Evolutionary conservation across 92 coral and sea anemone genomes (phyloP).

Genomic region (Montipora capitata): DNA sequence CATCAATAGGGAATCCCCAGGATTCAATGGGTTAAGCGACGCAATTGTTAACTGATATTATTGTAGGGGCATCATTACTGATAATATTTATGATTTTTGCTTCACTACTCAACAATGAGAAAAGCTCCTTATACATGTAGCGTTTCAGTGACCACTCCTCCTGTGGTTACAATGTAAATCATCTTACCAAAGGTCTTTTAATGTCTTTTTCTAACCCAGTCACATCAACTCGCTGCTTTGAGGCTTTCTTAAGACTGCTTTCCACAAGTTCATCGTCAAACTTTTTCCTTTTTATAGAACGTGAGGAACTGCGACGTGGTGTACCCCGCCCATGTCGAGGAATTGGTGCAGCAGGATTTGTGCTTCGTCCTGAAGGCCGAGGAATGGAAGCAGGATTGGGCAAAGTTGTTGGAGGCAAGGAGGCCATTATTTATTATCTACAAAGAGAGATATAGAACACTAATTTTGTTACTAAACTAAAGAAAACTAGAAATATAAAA

Average conservation of each 20-base stretch:
- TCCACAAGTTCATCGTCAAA: constrained; percentile 99
- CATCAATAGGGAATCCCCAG: too few relatives aligned
- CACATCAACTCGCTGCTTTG: constrained; percentile 81
- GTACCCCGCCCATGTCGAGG: constrained; percentile 62
- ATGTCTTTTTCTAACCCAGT: constrained; percentile 62
- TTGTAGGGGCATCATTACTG: too few relatives aligned
- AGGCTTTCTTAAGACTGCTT: constrained; percentile 94
- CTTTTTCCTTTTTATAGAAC: constrained; percentile 97
- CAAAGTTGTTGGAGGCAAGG: constrained; percentile 42
- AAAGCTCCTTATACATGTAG: too few relatives aligned
- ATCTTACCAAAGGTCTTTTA: constrained; percentile 72
- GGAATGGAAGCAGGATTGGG: constrained; percentile 17
- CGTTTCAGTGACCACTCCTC: too few relatives aligned
- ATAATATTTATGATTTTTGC: too few relatives aligned
- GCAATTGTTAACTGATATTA: too few relatives aligned
- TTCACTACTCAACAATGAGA: too few relatives aligned
- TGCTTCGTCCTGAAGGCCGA: constrained; percentile 3
- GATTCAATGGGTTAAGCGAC: too few relatives aligned
- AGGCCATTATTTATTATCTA: constrained; percentile 2
- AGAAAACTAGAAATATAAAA: too few relatives aligned
- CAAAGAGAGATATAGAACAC: neutral
- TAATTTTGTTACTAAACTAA: neutral
- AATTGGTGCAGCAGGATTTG: constrained; percentile 27
- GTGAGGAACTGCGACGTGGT: constrained; percentile 97
- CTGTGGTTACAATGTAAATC: neutral